Base-by-base conservation (phyloP, 35 echinoderm and acorn worm genomes). In the Ophiothrix spiculata region DNA sequence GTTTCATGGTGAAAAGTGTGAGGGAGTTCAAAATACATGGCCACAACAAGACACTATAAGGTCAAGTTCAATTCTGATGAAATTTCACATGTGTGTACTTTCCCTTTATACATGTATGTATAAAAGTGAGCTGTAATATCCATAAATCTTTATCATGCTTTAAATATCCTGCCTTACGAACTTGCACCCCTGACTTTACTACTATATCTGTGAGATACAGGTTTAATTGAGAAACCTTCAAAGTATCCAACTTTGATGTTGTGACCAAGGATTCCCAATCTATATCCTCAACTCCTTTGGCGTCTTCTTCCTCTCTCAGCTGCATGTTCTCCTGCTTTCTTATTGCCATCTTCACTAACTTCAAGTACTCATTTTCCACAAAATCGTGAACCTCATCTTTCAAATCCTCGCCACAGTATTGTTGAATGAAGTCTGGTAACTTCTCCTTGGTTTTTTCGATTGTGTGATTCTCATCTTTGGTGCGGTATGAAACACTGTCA, bases 151-250 rank as follows among this genome's bases (percentile, higher is more conserved):
- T 69, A 28, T 69, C 60, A 4, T 69, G 17, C 29, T 69, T 69
- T 28, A 69, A 69, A 25, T 69, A 69, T 10, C 60, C 60, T 25
- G 60, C 25, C 23, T 69, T 69, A 25, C 60, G 8, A 15, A 69
- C 60, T n/a, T 69, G 10, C 29, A 28, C 60, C 2, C 3, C 60
- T 69, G 60, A 69, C 29, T 69, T 69, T 28, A 15, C 60, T 15
- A 69, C 60, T 69, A 69, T 69, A 69, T 69, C 60, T 28, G 29
- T 69, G 16, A 69, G 60, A n/a, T 69, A 69, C 23, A 69, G 60
- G 25, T 69, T 28, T 69, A 69, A 28, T n/a, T 69, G 60, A 15
- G 60, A 15, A 4, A 69, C 60, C 29, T 25, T 69, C 60, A 69
- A 69, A 25, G 60, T 25, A 25, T 69, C 29, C 25, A 69, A 69